phyloP scores from a whole-genome alignment of 1,140 invertebrate genomes.

The Drosophila watanabei region DNA sequence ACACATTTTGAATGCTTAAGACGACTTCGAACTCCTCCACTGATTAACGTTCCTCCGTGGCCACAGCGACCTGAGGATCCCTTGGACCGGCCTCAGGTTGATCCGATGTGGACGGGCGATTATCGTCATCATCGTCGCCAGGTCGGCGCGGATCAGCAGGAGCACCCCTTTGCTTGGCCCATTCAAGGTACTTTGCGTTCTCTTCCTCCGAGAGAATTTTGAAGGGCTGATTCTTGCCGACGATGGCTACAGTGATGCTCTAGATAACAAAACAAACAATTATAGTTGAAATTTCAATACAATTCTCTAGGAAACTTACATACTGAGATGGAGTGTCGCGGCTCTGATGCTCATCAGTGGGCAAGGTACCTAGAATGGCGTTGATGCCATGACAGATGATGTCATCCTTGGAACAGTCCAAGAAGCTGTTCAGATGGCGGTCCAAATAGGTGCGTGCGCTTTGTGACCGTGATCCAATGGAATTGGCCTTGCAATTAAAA shows the following conservation, averaged over 20 bases:
- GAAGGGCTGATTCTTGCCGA: constrained; percentile 92
- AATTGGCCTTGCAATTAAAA: constrained; percentile 99
- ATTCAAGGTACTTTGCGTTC: constrained; percentile 88
- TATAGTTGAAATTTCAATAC: background rate
- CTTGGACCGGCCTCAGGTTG: constrained; percentile 16
- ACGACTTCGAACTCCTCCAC: constrained; percentile 6
- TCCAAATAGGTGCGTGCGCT: constrained; percentile 99
- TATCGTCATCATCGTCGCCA: constrained; percentile 36
- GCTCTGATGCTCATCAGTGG: constrained; percentile 91
- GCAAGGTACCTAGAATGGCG: constrained; percentile 96
- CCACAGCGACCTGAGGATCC: constrained; percentile 32
- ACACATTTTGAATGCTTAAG: constrained; percentile 44
- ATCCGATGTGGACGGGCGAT: constrained; percentile 8
- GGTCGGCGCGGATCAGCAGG: constrained; percentile 1
- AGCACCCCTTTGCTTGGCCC: constrained; percentile 22
- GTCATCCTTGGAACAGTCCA: constrained; percentile 91
- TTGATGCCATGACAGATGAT: constrained; percentile 97
- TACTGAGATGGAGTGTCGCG: constrained; percentile 50
- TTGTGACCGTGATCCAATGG: constrained; percentile 99
- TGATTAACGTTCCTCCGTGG: constrained; percentile 23
- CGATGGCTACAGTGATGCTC: constrained; percentile 74
- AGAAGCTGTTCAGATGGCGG: constrained; percentile 94
- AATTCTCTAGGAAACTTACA: constrained; percentile 21
- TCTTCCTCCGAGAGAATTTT: constrained; percentile 93
- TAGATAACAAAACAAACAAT: constrained; percentile 3